Base-by-base conservation (phyloP, 2,888 invertebrate genomes). In the Drosophila birchii region DNA sequence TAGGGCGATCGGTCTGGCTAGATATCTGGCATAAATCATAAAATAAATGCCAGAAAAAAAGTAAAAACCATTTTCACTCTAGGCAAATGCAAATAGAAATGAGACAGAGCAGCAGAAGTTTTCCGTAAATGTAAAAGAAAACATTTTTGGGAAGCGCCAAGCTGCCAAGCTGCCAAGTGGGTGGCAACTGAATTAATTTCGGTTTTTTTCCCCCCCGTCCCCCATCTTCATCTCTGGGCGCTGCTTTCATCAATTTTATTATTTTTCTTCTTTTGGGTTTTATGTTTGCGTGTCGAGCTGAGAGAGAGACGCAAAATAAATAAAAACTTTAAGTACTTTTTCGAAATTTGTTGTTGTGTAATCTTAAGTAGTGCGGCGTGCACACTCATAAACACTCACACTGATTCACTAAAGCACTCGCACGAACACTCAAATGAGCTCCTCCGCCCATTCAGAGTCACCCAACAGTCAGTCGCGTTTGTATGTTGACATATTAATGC, bases 271-370 rank as follows among this genome's bases (percentile, higher is more conserved):
- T 59, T 66, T 63, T 61, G 66, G 72, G 67, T 86, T 88, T 86
- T 73, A 83, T 88, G 88, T 84, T 80, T 89, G 83, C 81, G 86
- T 87, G 88, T 89, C 84, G 86, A 83, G 80, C 76, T 36, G 51
- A 43, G 68, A 75, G 75, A 69, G 77, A 71, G 77, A 80, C 79
- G 84, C 81, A 86, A 89, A 86, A 88, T 89, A 86, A 86, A 86
- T 89, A 86, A 89, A 89, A 86, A 88, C 89, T 89, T 88, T 89
- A 89, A 86, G 86, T 86, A 89, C 86, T 86, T 88, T 89, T 86
- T 89, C 88, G 79, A 86, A 87, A 89, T 88, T 79, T 87, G 87
- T 87, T 88, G 86, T 84, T 84, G 80, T 82, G 85, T 85, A 85
- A 85, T 85, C 89, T 78, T 89, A 85, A 86, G 89, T 89, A 87